Percentiles rank a stretch among this genome's conserved stretches.
Evolutionary conservation across 2,888 invertebrate species (phyloP).

Genomic region (Caenorhabditis sp.): DNA sequence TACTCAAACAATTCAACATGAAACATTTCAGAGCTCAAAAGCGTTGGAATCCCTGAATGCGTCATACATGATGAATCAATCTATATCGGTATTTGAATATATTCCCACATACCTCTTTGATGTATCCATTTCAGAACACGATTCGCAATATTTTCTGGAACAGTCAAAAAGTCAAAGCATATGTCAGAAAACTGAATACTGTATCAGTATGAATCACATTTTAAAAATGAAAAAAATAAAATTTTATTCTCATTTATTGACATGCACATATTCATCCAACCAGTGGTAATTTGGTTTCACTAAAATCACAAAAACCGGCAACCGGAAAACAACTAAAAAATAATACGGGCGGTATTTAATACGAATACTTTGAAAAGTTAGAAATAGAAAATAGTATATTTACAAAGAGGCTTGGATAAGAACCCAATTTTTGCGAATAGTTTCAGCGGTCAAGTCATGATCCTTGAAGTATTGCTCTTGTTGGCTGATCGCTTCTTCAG

Average conservation of each 20-base stretch:
- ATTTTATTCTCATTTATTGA: neutral
- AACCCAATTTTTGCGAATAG: conserved; percentile 26
- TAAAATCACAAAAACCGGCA: conserved; percentile 3
- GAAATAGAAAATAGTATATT: conserved; percentile 14
- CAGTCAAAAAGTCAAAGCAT: neutral
- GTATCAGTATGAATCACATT: no score
- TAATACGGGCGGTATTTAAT: neutral
- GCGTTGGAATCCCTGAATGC: neutral
- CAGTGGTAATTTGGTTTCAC: neutral
- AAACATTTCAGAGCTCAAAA: neutral
- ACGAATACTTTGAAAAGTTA: neutral
- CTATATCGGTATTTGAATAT: neutral
- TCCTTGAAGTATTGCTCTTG: conserved; percentile 49
- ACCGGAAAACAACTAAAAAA: neutral
- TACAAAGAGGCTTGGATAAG: conserved; percentile 39
- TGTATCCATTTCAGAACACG: neutral
- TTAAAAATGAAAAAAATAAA: no score
- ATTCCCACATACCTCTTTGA: neutral
- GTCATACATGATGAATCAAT: neutral
- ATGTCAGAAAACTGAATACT: neutral
- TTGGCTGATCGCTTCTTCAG: conserved; percentile 32
- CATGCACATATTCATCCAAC: neutral
- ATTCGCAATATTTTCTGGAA: neutral
- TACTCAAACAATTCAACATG: no score
- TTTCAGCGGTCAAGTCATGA: conserved; percentile 31